Evolutionary conservation across 1,140 invertebrate genomes (phyloP), one percentile per base, ranked within the genome.

Genomic region (Metaphire vulgaris): DNA sequence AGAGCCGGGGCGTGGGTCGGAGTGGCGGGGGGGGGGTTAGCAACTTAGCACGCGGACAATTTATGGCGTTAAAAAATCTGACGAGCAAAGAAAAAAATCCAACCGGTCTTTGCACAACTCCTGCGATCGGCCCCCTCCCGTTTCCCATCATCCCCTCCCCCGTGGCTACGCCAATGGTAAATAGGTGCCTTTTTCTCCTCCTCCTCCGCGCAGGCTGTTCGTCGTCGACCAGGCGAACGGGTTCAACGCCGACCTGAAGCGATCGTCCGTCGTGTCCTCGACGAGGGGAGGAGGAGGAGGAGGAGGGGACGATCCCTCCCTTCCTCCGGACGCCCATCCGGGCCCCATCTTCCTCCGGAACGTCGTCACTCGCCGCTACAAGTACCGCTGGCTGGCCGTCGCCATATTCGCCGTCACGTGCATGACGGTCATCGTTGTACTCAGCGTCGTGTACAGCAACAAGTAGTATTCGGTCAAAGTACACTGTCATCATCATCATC

Each of bases 381-480:
- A 73, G 32, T 76, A 74, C 31, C 69, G 75, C 26, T 76, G 75
- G 75, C 26, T 73, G 56, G 69, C 71, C 29, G 30, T 73, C n/a
- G 75, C 75, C n/a, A 68, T 72, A 0, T 67, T 69, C 21, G 71
- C 68, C 1, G 75, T 76, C 69, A 73, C 71, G 15, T 72, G 69
- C 33, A 76, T 76, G 75, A 73, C 75, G 15, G 71, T 76, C 69
- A 76, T 76, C 71, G 75, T 76, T 12, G 70, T 73, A 12, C 32
- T 76, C n/a, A 72, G 69, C 32, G 75, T 76, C 31, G 70, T 76
- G 16, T 76, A 76, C 56, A 76, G 75, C 75, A 76, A 73, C 70
- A 73, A 73, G 31, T 33, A 76, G 69, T 2, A 2, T 26, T n/a
- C n/a, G 65, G 21, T 66, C 31, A 26, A 68, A 30, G 31, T 26